Percentiles rank a stretch among this genome's conserved stretches.
Evolutionary conservation across 2,797 vertebrate genomes (phyloP).

Genomic region (Acrossocheilus fasciatus): DNA sequence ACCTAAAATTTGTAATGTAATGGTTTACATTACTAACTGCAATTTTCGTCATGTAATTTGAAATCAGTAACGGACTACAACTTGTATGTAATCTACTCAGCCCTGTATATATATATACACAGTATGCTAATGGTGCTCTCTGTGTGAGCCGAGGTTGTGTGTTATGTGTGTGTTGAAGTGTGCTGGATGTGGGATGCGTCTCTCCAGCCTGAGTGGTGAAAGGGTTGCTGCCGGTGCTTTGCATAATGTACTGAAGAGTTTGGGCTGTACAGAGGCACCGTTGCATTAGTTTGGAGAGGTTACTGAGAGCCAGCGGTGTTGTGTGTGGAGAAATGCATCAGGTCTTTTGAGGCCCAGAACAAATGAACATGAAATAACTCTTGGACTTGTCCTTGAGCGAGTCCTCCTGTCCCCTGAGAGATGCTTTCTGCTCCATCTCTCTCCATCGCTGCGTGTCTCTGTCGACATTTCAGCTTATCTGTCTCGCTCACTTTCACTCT

Average conservation of each 20-base stretch:
- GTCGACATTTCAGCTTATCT: conserved; percentile 19
- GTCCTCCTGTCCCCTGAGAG: conserved; percentile 50
- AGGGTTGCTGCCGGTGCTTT: conserved; percentile 41
- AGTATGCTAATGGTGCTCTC: neutral
- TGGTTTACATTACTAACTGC: neutral
- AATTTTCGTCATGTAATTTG: neutral
- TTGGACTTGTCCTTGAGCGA: conserved; percentile 60
- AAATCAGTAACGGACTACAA: neutral
- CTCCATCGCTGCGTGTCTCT: conserved; percentile 24
- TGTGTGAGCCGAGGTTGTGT: neutral
- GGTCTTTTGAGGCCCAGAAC: conserved; percentile 60
- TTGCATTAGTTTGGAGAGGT: conserved; percentile 48
- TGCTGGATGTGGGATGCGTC: conserved; percentile 38
- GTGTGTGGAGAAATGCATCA: conserved; percentile 67
- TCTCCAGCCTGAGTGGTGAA: conserved; percentile 49
- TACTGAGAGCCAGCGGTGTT: conserved; percentile 38
- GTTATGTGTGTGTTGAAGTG: neutral
- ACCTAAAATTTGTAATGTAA: neutral
- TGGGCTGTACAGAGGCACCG: conserved; percentile 21
- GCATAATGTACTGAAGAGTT: conserved; percentile 46
- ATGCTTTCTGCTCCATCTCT: conserved; percentile 10
- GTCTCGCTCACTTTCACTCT: conserved; percentile 42
- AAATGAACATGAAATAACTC: conserved; percentile 60
- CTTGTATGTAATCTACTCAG: neutral
- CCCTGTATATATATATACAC: neutral